Percentiles rank a stretch among this genome's conserved stretches.
Conservation (phyloP, 2,113 vertebrate species). For the Corvus hawaiiensis region DNA sequence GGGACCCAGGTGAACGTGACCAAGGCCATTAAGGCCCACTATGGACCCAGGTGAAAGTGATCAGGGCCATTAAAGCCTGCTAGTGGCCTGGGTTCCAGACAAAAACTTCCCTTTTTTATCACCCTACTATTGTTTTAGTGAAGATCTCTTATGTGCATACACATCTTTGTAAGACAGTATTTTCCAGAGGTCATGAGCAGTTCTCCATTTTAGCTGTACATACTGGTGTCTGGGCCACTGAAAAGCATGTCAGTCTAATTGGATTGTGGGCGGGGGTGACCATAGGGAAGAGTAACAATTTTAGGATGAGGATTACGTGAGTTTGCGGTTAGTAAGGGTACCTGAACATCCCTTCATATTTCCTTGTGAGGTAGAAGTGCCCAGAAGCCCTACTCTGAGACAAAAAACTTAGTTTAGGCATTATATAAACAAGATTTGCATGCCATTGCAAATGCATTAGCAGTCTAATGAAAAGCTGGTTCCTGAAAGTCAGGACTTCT, state of each 20-base stretch:
- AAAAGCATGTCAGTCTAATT: neutral
- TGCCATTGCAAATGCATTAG: neutral
- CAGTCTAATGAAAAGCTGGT: neutral
- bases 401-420: neutral
- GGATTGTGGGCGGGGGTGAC: neutral
- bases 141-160: neutral
- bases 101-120: neutral
- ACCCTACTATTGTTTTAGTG: neutral
- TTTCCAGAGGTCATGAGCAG: neutral
- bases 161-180: neutral
- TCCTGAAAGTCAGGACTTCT: neutral
- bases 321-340: neutral
- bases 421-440: neutral
- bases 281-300: neutral
- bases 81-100: neutral
- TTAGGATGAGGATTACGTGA: neutral
- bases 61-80: neutral
- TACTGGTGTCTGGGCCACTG: neutral
- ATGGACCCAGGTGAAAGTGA: neutral
- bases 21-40: too few species aligned
- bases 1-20: neutral
- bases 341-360: neutral
- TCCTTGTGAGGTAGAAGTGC: neutral
- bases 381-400: neutral
- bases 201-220: neutral